Evolutionary conservation across 2,888 invertebrate species (phyloP), one percentile per base, ranked within the genome.

Genomic region (Acleris cristana): DNA sequence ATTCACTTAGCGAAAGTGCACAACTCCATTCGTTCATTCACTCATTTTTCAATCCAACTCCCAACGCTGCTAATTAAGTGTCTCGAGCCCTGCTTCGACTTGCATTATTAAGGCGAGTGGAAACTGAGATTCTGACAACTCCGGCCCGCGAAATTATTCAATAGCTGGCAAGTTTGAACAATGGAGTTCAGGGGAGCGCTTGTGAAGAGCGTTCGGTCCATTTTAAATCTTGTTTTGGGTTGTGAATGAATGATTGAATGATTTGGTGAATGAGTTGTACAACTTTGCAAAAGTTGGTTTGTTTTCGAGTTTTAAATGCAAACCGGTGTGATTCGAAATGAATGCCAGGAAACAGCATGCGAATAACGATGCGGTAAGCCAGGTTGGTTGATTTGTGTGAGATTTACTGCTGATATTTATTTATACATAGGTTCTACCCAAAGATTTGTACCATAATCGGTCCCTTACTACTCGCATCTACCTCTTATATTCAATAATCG

Each of bases 51-150:
- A 44, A 56, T 23, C 21, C 21, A 12, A 54, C 54, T 56, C 56
- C 44, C 44, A 30, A 21, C 6, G 14, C 44, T 18, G 26, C 48
- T 48, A 58, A 58, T 58, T 58, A 57, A 58, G 48, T 16, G 40
- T 12, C 10, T 14, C 18, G 26, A 26, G 2, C 21, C n/a, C 26
- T 16, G 21, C 61, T 61, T 61, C 53, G 45, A 44, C 45, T 26
- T 64, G 53, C 45, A 64, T 58, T 64, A 64, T 64, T 58, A 45
- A 58, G 57, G 26, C 44, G 52, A 64, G 52, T 57, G 30, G 64
- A 64, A 64, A 64, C 64, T 64, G 64, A 58, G 64, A 64, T 58
- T 52, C 64, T 52, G 57, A 30, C 64, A 53, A 57, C 52, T 57
- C n/a, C 53, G 16, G 18, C 45, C 26, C 7, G n/a, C 30, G 48